These are phyloP conservation scores for Chlorodrepanis virens DNA, from an alignment of 2,113 vertebrate species.

Conservation along the genomic window DNA sequence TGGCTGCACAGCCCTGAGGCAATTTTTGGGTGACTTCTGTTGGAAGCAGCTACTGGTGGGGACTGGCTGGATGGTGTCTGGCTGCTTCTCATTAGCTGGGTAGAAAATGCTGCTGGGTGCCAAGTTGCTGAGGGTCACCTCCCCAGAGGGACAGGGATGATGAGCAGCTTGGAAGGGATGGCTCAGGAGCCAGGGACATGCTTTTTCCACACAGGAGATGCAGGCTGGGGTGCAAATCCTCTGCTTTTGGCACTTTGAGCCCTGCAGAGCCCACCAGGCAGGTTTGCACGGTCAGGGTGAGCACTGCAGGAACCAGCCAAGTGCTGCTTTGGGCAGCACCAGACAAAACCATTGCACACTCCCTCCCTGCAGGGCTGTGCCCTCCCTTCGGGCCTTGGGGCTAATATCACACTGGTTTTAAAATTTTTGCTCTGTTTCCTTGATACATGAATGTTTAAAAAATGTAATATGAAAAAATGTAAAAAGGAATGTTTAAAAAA, in stretches of 20 bases:
- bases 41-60: neutral
- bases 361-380: neutral
- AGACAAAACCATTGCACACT: accelerated
- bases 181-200: accelerated
- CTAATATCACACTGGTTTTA: neutral
- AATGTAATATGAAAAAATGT: too few relatives aligned
- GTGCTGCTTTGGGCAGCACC: neutral
- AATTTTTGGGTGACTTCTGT: neutral
- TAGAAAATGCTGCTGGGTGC: accelerated
- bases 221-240: neutral
- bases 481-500: neutral
- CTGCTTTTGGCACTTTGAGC: neutral
- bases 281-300: accelerated
- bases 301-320: accelerated
- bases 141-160: neutral
- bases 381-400: neutral
- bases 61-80: neutral
- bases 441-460: neutral
- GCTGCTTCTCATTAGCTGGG: neutral
- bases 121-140: neutral
- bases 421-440: neutral
- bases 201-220: neutral
- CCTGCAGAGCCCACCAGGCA: neutral
- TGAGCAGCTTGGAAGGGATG: neutral
- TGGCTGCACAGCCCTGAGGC: accelerated